phyloP scores from a whole-genome alignment of 2,797 vertebrate genomes.

The Chrysocyon brachyurus region DNA sequence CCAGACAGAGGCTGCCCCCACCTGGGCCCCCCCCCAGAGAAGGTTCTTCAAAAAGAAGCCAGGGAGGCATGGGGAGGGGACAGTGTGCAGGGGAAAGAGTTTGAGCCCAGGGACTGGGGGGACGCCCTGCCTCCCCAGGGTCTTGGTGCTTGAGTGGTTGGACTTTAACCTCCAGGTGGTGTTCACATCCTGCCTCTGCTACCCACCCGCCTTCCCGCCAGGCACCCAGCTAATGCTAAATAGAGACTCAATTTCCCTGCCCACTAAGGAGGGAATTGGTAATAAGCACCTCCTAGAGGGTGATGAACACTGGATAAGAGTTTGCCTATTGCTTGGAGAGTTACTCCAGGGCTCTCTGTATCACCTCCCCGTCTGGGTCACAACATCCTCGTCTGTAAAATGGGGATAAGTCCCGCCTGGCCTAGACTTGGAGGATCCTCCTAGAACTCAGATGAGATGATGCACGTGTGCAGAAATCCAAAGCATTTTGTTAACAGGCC shows the following conservation, averaged over 20 bases:
- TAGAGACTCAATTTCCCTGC: not conserved
- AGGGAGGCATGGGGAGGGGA: not conserved
- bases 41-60: not conserved
- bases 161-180: not conserved
- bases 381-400: not conserved
- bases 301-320: not conserved
- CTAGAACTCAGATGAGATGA: not conserved
- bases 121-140: not conserved
- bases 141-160: rapidly evolving
- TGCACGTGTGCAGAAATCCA: rapidly evolving
- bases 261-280: not conserved
- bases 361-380: not conserved
- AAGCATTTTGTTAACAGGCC: too few species aligned
- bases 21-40: not conserved
- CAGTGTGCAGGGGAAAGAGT: rapidly evolving
- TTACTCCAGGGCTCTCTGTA: not conserved
- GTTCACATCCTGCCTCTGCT: not conserved
- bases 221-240: not conserved
- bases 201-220: rapidly evolving
- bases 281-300: not conserved
- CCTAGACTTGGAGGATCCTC: not conserved
- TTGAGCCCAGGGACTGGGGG: rapidly evolving
- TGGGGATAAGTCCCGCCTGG: not conserved
- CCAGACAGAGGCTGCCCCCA: not conserved
- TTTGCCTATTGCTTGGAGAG: not conserved